Conservation (phyloP, 2,888 invertebrate genomes). For the Teinopalpus imperialis region DNA sequence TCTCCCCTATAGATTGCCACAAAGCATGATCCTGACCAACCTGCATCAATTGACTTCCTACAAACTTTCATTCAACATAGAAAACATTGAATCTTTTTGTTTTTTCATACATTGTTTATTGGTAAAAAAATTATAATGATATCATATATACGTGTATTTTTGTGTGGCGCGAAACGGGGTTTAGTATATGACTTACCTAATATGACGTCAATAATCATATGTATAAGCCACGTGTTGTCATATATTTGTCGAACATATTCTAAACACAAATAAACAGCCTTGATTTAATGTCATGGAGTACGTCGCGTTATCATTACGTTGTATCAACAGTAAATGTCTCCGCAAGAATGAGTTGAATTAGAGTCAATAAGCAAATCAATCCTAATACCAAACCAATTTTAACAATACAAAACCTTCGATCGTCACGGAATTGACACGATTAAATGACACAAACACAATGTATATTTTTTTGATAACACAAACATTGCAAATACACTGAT, state of each 20-base stretch:
- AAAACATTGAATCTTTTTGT: too few species aligned
- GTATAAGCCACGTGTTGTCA: conserved; percentile 29
- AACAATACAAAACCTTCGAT: conserved; percentile 4
- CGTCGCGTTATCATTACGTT: conserved; percentile 17
- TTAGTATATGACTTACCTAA: conserved; percentile 11
- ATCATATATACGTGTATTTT: too few species aligned
- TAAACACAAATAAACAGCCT: conserved; percentile 27
- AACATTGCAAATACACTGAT: conserved; percentile 19
- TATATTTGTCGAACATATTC: conserved; percentile 23
- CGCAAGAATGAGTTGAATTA: neutral
- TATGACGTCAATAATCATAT: conserved; percentile 23
- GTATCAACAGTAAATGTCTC: conserved; percentile 6
- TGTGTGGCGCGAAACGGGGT: conserved; percentile 18
- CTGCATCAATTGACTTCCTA: too few species aligned
- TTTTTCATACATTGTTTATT: too few species aligned
- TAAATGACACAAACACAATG: conserved; percentile 30
- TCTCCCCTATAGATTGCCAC: too few species aligned
- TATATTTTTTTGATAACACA: conserved; percentile 10
- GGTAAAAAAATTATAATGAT: too few species aligned
- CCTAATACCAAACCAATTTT: neutral
- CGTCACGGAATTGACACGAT: conserved; percentile 15
- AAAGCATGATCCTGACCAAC: too few species aligned
- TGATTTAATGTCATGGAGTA: conserved; percentile 14
- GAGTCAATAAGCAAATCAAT: neutral
- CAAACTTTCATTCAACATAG: too few species aligned